These are phyloP conservation scores for Recurvirostra avosetta DNA, from an alignment of 2,113 vertebrate genomes.

Conservation along the genomic window DNA sequence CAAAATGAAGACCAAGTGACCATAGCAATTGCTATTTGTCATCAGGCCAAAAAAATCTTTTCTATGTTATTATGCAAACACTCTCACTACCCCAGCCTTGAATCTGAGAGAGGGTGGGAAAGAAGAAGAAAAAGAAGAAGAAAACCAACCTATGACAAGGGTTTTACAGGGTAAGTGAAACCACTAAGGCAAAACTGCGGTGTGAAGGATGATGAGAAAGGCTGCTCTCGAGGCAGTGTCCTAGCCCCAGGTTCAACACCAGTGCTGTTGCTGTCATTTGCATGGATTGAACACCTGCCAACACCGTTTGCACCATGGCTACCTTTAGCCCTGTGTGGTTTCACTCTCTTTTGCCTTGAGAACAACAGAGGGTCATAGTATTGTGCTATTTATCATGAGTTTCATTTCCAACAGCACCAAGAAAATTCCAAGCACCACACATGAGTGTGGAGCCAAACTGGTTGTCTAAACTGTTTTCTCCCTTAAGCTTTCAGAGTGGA, in stretches of 20 bases:
- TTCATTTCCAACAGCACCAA: not conserved
- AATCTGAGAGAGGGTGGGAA: not conserved
- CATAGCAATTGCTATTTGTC: not conserved
- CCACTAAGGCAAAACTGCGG: not conserved
- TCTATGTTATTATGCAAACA: not conserved
- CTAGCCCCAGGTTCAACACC: not conserved
- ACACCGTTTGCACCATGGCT: not conserved
- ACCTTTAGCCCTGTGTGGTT: not conserved
- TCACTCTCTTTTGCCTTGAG: not conserved
- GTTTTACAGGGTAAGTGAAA: not conserved
- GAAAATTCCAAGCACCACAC: not conserved
- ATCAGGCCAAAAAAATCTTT: not conserved
- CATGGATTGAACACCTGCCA: not conserved
- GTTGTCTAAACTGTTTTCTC: not conserved
- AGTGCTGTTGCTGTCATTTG: fast-evolving
- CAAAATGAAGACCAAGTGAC: not conserved
- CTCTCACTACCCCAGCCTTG: not conserved
- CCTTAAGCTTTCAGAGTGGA: not conserved
- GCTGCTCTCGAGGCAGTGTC: not conserved
- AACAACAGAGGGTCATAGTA: not conserved
- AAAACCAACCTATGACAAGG: not conserved
- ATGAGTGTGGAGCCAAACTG: not conserved
- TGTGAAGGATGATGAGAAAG: not conserved
- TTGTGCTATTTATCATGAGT: not conserved
- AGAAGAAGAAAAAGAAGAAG: not conserved